A percentile compares a stretch with the other conserved stretches of the same genome.
phyloP scores from a whole-genome alignment of 2,888 invertebrate genomes.

The Fabriciana adippe region DNA sequence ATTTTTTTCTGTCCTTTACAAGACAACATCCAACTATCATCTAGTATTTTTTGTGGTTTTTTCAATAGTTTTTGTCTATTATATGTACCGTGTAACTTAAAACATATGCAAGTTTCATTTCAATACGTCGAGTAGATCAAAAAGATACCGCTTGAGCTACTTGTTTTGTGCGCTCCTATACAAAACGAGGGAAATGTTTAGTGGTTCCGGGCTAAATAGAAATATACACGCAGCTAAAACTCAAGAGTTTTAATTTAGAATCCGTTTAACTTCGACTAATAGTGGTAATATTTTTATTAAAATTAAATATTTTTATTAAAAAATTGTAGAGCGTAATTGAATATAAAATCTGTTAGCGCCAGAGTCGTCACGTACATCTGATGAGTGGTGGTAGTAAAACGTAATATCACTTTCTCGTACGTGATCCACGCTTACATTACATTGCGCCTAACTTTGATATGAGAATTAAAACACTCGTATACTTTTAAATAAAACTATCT shows the following conservation, averaged over 20 bases:
- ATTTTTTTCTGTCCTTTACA: too few species aligned
- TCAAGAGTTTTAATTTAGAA: too few species aligned
- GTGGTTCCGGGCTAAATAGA: neutral
- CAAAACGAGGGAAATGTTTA: neutral
- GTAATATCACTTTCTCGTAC: slow-evolving; percentile 80
- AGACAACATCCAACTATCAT: too few species aligned
- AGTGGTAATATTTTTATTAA: slow-evolving; percentile 24
- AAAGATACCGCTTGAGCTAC: too few species aligned
- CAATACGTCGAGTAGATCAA: too few species aligned
- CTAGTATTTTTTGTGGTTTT: too few species aligned
- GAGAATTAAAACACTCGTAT: slow-evolving; percentile 39
- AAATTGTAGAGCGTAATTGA: slow-evolving; percentile 55
- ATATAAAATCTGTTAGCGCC: slow-evolving; percentile 78
- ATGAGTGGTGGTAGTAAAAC: slow-evolving; percentile 76
- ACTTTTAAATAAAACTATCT: too few species aligned
- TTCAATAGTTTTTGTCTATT: too few species aligned
- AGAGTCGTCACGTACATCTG: slow-evolving; percentile 79
- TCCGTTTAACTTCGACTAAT: neutral
- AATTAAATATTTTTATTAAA: slow-evolving; percentile 47
- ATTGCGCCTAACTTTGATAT: slow-evolving; percentile 58
- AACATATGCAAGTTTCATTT: too few species aligned
- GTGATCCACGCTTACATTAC: slow-evolving; percentile 68
- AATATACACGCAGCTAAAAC: neutral
- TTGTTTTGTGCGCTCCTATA: neutral
- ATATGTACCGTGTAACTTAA: too few species aligned